Base-by-base conservation (phyloP, 2,113 vertebrate species). In the Ranitomeya imitator region DNA sequence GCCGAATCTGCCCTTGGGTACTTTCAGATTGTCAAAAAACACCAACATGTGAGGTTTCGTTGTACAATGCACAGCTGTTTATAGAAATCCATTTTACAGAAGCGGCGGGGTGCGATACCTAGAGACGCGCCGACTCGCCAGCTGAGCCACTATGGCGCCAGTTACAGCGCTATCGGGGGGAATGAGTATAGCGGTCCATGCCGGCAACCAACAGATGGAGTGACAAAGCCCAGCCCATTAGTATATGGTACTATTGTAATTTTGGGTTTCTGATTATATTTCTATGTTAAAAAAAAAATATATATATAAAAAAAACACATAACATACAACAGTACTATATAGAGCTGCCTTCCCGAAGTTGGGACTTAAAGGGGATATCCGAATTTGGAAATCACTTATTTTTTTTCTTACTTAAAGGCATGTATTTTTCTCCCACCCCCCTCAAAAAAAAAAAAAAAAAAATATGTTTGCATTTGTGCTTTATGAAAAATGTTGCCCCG, bases 1-100 rank as follows among this genome's bases (percentile, higher is more conserved):
- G 55, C 60, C 60, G 79, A 87, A 45, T 77, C 31, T 67, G 81
- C 73, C 77, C 45, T 79, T 84, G 60, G 71, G 59, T 69, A 77
- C 69, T 77, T 88, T 63, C 73, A 51, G 87, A 83, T 88, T 88
- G 87, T 88, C 86, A 83, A 81, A 73, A 74, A 76, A 21, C 67
- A 83, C 82, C 82, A 83, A 52, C 31, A 55, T 84, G 19, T 67
- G 81, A 65, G 61, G 37, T n/a, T 83, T 16, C 31, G 2, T 65
- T 21, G 60, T 51, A 82, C 59, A 67, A 15, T n/a, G 18, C 18
- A 45, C 18, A 83, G 31, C 61, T 21, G 51, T 26, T 26, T 69
- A 54, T 55, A 84, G 2, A 67, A 19, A 45, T 80, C 37, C 18
- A 52, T 77, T 21, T 37, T 19, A 15, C 45, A n/a, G 18, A n/a